These are phyloP conservation scores for Orcinus orca DNA, from an alignment of 2,113 vertebrate species.

Conservation along the genomic window DNA sequence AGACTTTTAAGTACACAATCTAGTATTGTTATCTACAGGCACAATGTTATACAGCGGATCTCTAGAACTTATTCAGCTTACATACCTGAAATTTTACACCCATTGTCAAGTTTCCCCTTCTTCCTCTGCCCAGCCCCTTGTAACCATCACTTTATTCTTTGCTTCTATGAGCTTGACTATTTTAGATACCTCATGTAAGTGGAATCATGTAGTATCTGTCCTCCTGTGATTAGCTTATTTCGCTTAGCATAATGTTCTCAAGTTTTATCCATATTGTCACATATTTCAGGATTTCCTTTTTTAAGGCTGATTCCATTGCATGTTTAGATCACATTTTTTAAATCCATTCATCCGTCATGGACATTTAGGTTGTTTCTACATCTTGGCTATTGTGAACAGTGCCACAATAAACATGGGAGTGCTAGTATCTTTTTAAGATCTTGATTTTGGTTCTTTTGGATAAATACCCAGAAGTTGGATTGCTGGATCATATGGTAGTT, in stretches of 20 bases:
- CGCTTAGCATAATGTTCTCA: neutral
- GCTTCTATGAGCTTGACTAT: neutral
- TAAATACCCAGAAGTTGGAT: neutral
- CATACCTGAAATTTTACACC: neutral
- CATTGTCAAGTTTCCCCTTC: neutral
- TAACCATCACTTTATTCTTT: neutral
- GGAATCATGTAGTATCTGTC: neutral
- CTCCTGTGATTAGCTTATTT: neutral
- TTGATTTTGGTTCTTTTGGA: neutral
- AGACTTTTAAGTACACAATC: neutral
- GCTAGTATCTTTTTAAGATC: neutral
- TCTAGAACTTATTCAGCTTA: neutral
- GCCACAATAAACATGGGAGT: neutral
- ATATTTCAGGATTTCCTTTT: neutral
- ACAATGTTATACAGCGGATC: neutral
- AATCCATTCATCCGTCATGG: neutral
- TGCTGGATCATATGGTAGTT: neutral
- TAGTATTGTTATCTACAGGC: neutral
- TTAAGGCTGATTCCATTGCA: neutral
- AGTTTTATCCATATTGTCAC: neutral
- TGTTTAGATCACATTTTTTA: neutral
- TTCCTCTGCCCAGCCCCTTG: neutral
- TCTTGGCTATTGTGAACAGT: neutral
- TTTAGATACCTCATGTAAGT: neutral
- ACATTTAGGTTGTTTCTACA: neutral